phyloP scores from a whole-genome alignment of 2,888 invertebrate species.

The Nomada ferruginata region DNA sequence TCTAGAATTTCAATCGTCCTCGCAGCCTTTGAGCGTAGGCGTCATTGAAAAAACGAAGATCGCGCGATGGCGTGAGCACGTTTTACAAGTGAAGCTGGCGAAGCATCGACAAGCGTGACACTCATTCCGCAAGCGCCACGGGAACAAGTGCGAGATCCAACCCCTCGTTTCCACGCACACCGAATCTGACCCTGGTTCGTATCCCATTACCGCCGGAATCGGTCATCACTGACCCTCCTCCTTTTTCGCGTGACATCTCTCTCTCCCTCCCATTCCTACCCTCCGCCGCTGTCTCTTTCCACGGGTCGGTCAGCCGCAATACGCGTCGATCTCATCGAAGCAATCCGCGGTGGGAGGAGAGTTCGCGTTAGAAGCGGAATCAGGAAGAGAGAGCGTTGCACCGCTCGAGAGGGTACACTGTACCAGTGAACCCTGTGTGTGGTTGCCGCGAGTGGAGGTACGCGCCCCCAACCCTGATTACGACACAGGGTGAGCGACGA shows the following conservation, averaged over 20 bases:
- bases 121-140: slow-evolving; percentile 30
- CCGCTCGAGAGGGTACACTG: slow-evolving; percentile 81
- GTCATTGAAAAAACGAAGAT: neutral
- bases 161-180: slow-evolving; percentile 48
- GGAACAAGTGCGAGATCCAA: slow-evolving; percentile 37
- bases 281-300: slow-evolving; percentile 30
- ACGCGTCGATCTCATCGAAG: slow-evolving; percentile 45
- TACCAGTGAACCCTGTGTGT: slow-evolving; percentile 82
- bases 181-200: slow-evolving; percentile 73
- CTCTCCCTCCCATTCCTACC: slow-evolving; percentile 44
- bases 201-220: slow-evolving; percentile 74
- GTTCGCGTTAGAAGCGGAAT: slow-evolving; percentile 74
- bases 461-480: slow-evolving; percentile 55
- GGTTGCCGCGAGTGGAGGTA: slow-evolving; percentile 65
- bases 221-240: slow-evolving; percentile 75
- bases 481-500: slow-evolving; percentile 26
- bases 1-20: too few relatives aligned
- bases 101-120: slow-evolving; percentile 36
- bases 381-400: slow-evolving; percentile 83
- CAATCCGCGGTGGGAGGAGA: slow-evolving; percentile 38
- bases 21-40: too few relatives aligned
- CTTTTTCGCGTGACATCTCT: slow-evolving; percentile 40
- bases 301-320: slow-evolving; percentile 37
- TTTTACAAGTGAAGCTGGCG: neutral
- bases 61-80: neutral